phyloP scores from a whole-genome alignment of 2,888 invertebrate species.

The Chymomyza caudatula region DNA sequence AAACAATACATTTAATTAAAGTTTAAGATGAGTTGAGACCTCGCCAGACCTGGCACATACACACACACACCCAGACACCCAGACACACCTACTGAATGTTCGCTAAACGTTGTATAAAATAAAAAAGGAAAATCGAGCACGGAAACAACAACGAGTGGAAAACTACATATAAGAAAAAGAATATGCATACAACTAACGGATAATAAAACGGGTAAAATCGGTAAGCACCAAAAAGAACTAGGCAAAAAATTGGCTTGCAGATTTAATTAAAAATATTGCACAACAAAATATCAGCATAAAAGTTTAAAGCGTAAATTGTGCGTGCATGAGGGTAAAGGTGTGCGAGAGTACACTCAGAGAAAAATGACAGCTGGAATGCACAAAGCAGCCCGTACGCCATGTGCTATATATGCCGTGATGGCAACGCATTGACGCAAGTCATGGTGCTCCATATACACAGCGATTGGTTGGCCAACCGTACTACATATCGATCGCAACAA shows the following conservation, averaged over 20 bases:
- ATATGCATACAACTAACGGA: background rate
- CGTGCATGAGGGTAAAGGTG: background rate
- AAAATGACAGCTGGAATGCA: background rate
- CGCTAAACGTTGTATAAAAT: background rate
- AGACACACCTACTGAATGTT: background rate
- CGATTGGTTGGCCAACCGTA: no score
- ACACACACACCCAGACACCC: constrained; percentile 29
- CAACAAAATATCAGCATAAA: constrained; percentile 58
- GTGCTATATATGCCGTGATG: no score
- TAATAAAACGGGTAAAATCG: background rate
- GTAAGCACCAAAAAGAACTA: background rate
- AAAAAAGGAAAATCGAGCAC: background rate
- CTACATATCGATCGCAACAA: no score
- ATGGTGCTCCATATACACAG: no score
- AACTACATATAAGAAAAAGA: background rate
- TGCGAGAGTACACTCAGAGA: background rate
- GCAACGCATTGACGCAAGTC: no score
- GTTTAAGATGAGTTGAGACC: constrained; percentile 60
- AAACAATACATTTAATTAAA: constrained; percentile 72
- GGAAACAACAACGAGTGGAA: background rate
- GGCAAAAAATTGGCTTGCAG: constrained; percentile 25
- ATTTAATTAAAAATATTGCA: constrained; percentile 69
- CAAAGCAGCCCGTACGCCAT: no score
- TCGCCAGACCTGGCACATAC: constrained; percentile 17
- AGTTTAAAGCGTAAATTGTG: constrained; percentile 63